Evolutionary conservation across 2,888 invertebrate species (phyloP).

Genomic region (Polyommatus iphigenia): DNA sequence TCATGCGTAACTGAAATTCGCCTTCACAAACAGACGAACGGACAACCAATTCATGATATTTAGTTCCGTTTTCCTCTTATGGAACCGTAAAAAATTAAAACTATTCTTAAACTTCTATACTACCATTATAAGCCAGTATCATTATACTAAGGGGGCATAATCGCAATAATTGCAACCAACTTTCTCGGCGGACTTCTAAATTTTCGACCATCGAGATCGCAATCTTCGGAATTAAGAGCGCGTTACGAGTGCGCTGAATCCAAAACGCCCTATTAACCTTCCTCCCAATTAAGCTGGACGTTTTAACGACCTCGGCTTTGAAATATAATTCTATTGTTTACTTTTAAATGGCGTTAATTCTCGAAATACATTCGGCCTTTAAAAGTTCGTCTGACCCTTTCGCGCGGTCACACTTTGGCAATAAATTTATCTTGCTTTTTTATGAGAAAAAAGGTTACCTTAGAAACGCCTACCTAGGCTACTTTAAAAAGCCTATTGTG

Average conservation of each 20-base stretch:
- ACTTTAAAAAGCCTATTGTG: no score
- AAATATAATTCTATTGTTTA: slow-evolving; percentile 32
- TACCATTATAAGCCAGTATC: neutral
- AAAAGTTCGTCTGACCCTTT: slow-evolving; percentile 7
- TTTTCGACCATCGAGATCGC: slow-evolving; percentile 38
- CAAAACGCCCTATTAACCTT: slow-evolving; percentile 40
- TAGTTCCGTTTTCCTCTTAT: no score
- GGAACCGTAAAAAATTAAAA: no score
- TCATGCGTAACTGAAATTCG: no score
- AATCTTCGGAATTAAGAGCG: slow-evolving; percentile 38
- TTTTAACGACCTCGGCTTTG: slow-evolving; percentile 32
- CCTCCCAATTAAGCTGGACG: slow-evolving; percentile 34
- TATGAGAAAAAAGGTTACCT: no score
- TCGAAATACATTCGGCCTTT: neutral
- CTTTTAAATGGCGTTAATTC: slow-evolving; percentile 24
- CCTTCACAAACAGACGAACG: no score
- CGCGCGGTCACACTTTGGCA: neutral
- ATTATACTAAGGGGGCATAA: neutral
- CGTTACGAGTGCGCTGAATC: slow-evolving; percentile 38
- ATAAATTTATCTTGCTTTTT: neutral
- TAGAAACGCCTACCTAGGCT: no score
- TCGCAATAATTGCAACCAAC: neutral
- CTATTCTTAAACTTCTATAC: no score
- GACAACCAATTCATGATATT: no score
- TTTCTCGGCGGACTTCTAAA: slow-evolving; percentile 30